phyloP scores from a whole-genome alignment of 2,797 vertebrate species.

The Miichthys miiuy region DNA sequence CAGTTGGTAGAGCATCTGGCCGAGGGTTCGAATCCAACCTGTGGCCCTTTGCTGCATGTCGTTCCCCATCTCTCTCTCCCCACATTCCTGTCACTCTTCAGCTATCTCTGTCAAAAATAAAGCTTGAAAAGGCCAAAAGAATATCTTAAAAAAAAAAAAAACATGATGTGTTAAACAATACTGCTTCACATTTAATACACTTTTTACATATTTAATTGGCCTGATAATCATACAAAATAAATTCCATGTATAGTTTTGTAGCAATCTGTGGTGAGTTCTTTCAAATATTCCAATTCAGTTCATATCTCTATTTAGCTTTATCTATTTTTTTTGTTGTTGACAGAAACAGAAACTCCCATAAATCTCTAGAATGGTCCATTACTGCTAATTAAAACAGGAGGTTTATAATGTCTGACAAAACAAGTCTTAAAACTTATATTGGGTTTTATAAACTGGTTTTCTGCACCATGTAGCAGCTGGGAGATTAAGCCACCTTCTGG shows the following conservation, averaged over 20 bases:
- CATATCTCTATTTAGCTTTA: neutral
- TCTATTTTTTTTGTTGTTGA: too few relatives aligned
- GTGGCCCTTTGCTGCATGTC: too few relatives aligned
- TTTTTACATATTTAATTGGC: neutral
- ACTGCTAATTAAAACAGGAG: conserved; percentile 2
- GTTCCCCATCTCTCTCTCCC: too few relatives aligned
- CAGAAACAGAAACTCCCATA: neutral
- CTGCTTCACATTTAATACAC: neutral
- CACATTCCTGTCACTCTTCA: too few relatives aligned
- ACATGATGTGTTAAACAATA: neutral
- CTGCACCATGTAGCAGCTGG: conserved; percentile 10
- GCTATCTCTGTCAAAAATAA: too few relatives aligned
- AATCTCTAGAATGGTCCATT: conserved; percentile 10
- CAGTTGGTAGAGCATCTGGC: too few relatives aligned
- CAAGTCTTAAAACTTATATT: conserved; percentile 6
- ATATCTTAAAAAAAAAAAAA: neutral
- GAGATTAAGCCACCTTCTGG: neutral
- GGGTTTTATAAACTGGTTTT: conserved; percentile 13
- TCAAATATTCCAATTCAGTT: neutral
- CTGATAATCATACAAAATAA: neutral
- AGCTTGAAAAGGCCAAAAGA: too few relatives aligned
- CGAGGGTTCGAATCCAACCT: too few relatives aligned
- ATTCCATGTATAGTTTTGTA: neutral
- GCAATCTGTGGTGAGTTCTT: neutral
- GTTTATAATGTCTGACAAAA: conserved; percentile 4